A percentile compares a stretch with the other conserved stretches of the same genome.
Conservation (phyloP, 2,797 vertebrate genomes). For the Micropoecilia bifurca region DNA sequence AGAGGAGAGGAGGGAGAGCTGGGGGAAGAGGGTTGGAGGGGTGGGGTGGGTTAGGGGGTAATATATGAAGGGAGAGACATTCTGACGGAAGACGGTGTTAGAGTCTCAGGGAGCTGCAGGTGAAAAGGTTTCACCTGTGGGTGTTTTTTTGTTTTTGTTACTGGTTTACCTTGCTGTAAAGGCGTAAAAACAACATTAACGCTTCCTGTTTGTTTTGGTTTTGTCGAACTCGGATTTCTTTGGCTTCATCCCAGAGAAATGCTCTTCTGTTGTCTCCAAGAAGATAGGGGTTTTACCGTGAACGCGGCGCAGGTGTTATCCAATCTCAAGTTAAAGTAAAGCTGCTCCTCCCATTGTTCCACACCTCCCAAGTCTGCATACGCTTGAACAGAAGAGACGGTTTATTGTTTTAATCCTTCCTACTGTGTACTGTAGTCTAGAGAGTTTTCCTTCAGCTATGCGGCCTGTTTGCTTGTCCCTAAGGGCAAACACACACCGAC, state of each 20-base stretch:
- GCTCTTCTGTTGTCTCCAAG: conserved; percentile 24
- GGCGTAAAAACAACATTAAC: neutral
- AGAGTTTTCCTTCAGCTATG: conserved; percentile 36
- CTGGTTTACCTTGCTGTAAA: conserved; percentile 46
- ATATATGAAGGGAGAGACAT: conserved; percentile 55
- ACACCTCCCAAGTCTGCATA: conserved; percentile 17
- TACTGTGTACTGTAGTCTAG: conserved; percentile 16
- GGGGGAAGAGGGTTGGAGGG: too few relatives aligned
- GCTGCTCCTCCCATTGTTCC: conserved; percentile 16
- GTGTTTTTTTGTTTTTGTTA: conserved; percentile 50
- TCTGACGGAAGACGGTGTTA: conserved; percentile 78
- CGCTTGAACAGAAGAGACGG: neutral
- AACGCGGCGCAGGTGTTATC: conserved; percentile 34
- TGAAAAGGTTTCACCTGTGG: conserved; percentile 86
- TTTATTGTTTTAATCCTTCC: conserved; percentile 7
- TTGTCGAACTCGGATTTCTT: conserved; percentile 13
- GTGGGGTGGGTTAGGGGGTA: neutral
- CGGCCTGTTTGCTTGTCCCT: conserved; percentile 62
- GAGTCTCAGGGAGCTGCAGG: conserved; percentile 96
- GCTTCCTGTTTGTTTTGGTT: neutral
- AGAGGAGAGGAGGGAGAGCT: conserved; percentile 42
- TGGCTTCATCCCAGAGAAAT: conserved; percentile 29
- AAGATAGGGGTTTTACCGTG: conserved; percentile 28
- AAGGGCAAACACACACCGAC: conserved; percentile 69
- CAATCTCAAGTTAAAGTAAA: conserved; percentile 32